A percentile compares a stretch with the other conserved stretches of the same genome.
Conservation (phyloP, 2,113 vertebrate species). For the Echinops telfairi region DNA sequence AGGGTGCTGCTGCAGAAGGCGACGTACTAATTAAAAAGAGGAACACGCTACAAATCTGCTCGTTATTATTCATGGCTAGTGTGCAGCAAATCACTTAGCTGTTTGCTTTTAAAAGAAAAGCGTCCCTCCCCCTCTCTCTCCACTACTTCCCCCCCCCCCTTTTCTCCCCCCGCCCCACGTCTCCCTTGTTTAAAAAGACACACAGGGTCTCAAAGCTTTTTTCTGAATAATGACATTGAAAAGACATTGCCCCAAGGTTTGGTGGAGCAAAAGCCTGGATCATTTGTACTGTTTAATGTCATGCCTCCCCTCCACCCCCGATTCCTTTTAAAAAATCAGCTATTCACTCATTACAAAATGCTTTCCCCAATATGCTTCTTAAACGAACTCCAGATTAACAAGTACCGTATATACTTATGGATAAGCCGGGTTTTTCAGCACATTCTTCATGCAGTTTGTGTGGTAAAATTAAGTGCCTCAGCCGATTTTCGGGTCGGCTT, state of each 20-base stretch:
- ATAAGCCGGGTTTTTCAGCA: no score
- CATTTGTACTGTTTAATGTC: conserved; percentile 79
- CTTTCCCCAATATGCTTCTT: conserved; percentile 77
- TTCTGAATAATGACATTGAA: conserved; percentile 83
- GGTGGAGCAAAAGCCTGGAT: conserved; percentile 76
- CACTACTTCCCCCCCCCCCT: no score
- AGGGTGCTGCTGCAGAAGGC: conserved; percentile 61
- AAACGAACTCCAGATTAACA: conserved; percentile 75
- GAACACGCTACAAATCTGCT: conserved; percentile 72
- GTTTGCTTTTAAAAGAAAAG: conserved; percentile 84
- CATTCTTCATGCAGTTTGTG: no score
- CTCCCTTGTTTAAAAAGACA: conserved; percentile 80
- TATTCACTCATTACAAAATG: conserved; percentile 73
- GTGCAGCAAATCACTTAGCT: conserved; percentile 82
- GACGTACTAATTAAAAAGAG: conserved; percentile 83
- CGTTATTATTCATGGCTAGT: conserved; percentile 83
- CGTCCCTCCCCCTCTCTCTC: conserved; percentile 59
- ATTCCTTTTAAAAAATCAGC: conserved; percentile 30
- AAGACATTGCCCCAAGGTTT: conserved; percentile 80
- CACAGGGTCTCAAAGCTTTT: conserved; percentile 74
- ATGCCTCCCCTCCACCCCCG: background rate
- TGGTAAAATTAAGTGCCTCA: no score
- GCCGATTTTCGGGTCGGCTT: no score
- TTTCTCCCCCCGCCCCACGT: background rate
- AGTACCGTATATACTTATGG: background rate